These are phyloP conservation scores for Crossaster papposus DNA, from an alignment of 53 echinoderm and acorn worm species.

Conservation along the genomic window DNA sequence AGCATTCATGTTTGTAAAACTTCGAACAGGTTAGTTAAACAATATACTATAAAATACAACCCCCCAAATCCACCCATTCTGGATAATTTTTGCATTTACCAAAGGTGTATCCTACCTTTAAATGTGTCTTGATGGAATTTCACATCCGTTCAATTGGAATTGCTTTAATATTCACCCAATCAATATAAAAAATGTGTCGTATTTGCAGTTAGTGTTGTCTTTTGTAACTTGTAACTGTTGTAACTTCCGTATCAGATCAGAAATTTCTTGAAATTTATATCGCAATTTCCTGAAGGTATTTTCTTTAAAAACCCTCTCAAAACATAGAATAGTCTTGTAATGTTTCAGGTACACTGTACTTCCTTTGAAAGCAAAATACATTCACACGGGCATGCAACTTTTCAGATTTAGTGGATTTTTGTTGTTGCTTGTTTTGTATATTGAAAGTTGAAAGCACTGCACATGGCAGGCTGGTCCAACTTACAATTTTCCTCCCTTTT, in stretches of 20 bases:
- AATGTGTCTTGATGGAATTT: not conserved
- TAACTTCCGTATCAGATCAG: not conserved
- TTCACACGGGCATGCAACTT: too few relatives aligned
- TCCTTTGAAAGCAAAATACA: not conserved
- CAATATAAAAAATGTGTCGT: not conserved
- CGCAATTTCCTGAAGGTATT: not conserved
- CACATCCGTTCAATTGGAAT: not conserved
- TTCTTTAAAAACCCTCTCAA: not conserved
- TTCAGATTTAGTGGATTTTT: too few relatives aligned
- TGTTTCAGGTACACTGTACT: not conserved
- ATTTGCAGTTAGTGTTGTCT: not conserved
- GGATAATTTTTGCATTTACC: too few relatives aligned
- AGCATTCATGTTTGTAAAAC: too few relatives aligned
- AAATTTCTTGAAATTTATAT: not conserved
- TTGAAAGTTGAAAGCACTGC: too few relatives aligned
- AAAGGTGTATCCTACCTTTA: too few relatives aligned
- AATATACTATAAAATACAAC: too few relatives aligned
- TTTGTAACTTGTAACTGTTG: not conserved
- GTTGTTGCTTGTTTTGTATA: too few relatives aligned
- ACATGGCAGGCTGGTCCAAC: too few relatives aligned
- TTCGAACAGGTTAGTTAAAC: too few relatives aligned
- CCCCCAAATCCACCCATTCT: too few relatives aligned
- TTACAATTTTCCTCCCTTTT: too few relatives aligned
- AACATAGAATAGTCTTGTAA: not conserved
- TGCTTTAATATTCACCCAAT: not conserved